Evolutionary conservation across 1,140 invertebrate genomes (phyloP).

Genomic region (Latrodectus geometricus): DNA sequence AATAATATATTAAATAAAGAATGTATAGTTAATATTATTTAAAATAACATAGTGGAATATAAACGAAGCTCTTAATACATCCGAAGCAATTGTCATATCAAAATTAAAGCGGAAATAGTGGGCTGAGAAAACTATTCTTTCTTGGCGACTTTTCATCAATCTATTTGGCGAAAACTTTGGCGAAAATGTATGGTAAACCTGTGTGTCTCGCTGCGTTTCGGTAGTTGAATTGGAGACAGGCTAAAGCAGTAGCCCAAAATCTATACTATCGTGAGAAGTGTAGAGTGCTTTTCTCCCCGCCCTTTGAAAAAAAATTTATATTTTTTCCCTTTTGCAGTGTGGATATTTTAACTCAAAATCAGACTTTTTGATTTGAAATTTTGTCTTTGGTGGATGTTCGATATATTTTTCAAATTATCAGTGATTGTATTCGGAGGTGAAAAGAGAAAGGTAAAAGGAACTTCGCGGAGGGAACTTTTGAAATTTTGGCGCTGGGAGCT

Average conservation of each 20-base stretch:
- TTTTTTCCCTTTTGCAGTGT: not conserved
- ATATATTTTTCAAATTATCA: not conserved
- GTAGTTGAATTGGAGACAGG: constrained; percentile 37
- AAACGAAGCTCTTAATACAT: no score
- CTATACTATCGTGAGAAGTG: constrained; percentile 1
- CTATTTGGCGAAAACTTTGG: constrained; percentile 26
- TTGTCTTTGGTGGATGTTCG: no score
- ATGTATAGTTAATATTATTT: no score
- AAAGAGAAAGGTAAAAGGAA: not conserved
- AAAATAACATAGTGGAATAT: no score
- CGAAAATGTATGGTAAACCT: constrained; percentile 31
- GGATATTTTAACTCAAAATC: constrained; percentile 16
- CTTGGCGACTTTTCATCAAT: constrained; percentile 9
- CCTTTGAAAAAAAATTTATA: not conserved
- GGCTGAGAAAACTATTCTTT: not conserved
- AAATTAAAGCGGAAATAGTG: constrained; percentile 13
- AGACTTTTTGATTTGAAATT: no score
- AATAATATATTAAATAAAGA: no score
- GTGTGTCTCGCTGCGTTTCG: constrained; percentile 15
- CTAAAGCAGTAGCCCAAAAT: constrained; percentile 27
- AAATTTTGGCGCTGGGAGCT: constrained; percentile 26
- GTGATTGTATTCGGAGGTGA: not conserved
- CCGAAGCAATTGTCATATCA: not conserved
- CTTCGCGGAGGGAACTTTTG: constrained; percentile 16
- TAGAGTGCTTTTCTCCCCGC: not conserved